Conservation (phyloP, 2,113 vertebrate species). For the Hemiprocne comata region DNA sequence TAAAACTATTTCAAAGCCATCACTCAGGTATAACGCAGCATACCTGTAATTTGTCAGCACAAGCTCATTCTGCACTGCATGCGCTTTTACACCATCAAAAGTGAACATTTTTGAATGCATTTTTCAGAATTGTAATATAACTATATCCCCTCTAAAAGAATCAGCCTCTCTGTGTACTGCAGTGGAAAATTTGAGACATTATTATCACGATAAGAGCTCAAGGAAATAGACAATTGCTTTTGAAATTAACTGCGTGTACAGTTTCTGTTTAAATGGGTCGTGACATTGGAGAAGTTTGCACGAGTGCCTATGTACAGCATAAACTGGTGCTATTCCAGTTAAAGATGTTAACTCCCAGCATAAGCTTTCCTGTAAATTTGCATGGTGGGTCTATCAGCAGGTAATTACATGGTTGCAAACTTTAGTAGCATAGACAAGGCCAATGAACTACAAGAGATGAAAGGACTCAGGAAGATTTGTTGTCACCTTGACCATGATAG, state of each 20-base stretch:
- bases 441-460: background rate
- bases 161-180: background rate
- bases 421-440: background rate
- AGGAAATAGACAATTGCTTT: background rate
- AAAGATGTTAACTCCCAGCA: background rate
- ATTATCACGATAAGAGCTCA: background rate
- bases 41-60: background rate
- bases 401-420: background rate
- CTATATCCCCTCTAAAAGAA: background rate
- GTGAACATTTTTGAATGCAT: background rate
- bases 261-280: background rate
- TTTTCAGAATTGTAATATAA: background rate
- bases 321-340: background rate
- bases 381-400: background rate
- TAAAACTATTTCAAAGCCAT: background rate
- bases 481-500: background rate
- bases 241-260: background rate
- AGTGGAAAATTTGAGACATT: background rate
- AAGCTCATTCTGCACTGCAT: background rate
- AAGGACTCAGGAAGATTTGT: background rate
- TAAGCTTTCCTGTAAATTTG: background rate
- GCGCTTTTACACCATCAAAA: background rate
- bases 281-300: background rate
- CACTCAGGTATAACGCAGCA: fast-evolving
- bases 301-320: background rate